Evolutionary conservation across 2,888 invertebrate genomes (phyloP), one percentile per base, ranked within the genome.

Genomic region (Chirona hameri): DNA sequence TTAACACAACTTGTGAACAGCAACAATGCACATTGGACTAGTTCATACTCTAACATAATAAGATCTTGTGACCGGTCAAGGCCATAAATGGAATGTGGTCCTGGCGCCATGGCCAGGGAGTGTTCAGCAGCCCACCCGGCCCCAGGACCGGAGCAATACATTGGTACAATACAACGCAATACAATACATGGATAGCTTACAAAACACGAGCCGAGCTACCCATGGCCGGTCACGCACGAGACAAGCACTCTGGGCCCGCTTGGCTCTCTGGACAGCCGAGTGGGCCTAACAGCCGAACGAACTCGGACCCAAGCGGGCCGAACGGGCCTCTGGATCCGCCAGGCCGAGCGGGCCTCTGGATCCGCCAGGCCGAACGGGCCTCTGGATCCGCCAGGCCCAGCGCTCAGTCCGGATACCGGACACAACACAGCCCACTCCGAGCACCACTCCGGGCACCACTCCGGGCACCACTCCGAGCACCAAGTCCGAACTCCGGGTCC

Each of bases 21-120:
- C 39, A 76, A 76, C 76, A 76, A 76, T 9, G 52, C 76, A 46
- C 46, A 39, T 24, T 76, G 46, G 76, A 76, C 76, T 76, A 76
- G 76, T 76, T 76, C 1, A 46, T 24, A 76, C 76, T 76, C 76
- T 76, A 76, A 46, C 52, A 18, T 18, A 18, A 52, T 52, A 52
- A 52, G 52, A 52, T 52, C 52, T 52, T 52, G 52, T 48, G 52
- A 52, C 52, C 52, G 52, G 52, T 18, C 24, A 46, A 46, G 39
- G 39, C 46, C 9, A 39, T 24, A n/a, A n/a, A 24, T 46, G 76
- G 76, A 76, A 76, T 76, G 76, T 39, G 76, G 29, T 39, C 39
- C 24, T 3, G 46, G 76, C 24, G 76, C 10, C 5, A 48, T 27
- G 48, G 72, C 31, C 31, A 24, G 24, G 15, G 15, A 9, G 27